Base-by-base conservation (phyloP, 2,888 invertebrate species). In the Habrosyne pyritoides region DNA sequence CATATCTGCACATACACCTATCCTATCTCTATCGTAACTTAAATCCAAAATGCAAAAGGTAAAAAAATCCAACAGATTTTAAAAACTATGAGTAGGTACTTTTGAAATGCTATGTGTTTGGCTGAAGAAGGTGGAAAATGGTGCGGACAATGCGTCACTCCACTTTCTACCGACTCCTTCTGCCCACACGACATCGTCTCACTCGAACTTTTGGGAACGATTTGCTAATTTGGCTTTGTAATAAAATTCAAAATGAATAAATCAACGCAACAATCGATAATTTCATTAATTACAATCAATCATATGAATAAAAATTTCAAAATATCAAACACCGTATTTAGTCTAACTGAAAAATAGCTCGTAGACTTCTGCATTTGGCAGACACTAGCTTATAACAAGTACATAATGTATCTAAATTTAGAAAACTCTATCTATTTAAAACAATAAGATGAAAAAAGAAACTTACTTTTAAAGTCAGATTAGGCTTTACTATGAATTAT, bases 401-500 rank as follows among this genome's bases (percentile, higher is more conserved):
- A 81, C 80, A 77, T 79, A 77, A 79, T 75, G 77, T 81, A 81
- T 77, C 74, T 82, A 81, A 75, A 75, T 78, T 82, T 85, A 84
- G 79, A 84, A 84, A 81, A 84, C 79, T 77, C 81, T 82, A 81
- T 77, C 81, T 82, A 81, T 77, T 79, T 82, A 80, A 83, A 78
- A 81, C 65, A 79, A 75, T 76, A 76, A 75, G 68, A 75, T 66
- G 67, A 73, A 82, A 78, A 83, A 86, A 81, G 66, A 79, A 84
- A 81, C 86, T 86, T 88, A 89, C 76, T 73, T 75, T 72, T 79
- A 83, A 81, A 79, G 79, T 86, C 85, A 83, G 84, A 88, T 89
- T 89, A 91, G 91, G 90, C 90, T 85, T 84, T 78, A 79, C 83
- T 87, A 86, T 84, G 78, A 82, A 80, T 88, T 81, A 87, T 86